Evolutionary conservation across 2,113 vertebrate genomes (phyloP).

Genomic region (Natator depressus): DNA sequence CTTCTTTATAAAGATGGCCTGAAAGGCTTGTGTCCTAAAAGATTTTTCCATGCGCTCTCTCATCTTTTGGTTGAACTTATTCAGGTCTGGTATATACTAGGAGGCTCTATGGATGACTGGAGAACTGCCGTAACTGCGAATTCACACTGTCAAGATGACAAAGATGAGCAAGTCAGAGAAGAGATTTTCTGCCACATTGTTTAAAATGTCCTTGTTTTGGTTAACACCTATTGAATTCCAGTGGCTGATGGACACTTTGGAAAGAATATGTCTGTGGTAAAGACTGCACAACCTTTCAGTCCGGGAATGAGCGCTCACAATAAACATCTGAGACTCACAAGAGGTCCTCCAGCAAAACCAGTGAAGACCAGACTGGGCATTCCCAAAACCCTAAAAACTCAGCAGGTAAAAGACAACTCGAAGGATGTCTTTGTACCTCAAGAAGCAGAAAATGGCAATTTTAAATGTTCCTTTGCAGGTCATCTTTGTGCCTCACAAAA

Average conservation of each 20-base stretch:
- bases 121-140: not conserved
- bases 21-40: not conserved
- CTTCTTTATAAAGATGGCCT: not conserved
- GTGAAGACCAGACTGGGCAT: not conserved
- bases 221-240: not conserved
- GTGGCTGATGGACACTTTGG: not conserved
- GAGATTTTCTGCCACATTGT: not conserved
- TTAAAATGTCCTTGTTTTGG: not conserved
- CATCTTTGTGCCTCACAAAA: not conserved
- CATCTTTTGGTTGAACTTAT: not conserved
- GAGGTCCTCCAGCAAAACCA: not conserved
- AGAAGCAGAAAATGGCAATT: not conserved
- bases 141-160: not conserved
- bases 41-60: not conserved
- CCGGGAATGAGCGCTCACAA: not conserved
- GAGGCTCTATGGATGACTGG: not conserved
- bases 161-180: accelerated
- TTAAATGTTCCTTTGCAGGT: not conserved
- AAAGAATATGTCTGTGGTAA: not conserved
- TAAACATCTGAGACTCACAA: not conserved
- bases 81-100: not conserved
- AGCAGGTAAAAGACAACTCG: not conserved
- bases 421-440: not conserved
- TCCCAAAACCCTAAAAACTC: not conserved
- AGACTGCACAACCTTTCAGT: not conserved